Evolutionary conservation across 2,113 vertebrate species (phyloP).

Genomic region (Marmota monax): DNA sequence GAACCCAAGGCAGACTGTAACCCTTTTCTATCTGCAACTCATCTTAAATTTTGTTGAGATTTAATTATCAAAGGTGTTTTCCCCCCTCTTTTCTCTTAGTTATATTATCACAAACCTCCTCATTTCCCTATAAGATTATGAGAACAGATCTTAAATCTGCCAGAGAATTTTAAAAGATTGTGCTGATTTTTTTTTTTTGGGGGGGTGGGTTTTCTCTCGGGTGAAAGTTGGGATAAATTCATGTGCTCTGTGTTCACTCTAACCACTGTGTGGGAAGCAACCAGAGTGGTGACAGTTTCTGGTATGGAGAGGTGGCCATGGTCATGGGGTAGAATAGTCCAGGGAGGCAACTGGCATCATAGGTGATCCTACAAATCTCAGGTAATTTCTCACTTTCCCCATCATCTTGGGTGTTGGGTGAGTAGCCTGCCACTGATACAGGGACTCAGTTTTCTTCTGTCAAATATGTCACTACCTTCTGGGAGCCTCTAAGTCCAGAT

Average conservation of each 20-base stretch:
- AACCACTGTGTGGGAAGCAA: not conserved
- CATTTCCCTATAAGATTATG: not conserved
- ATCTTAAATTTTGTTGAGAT: not conserved
- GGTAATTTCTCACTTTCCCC: not conserved
- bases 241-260: not conserved
- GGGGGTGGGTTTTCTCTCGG: not conserved
- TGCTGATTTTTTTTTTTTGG: not conserved
- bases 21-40: not conserved
- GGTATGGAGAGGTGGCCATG: not conserved
- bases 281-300: fast-evolving
- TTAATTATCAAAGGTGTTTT: not conserved
- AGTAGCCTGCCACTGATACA: not conserved
- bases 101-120: not conserved
- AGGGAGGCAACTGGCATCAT: not conserved
- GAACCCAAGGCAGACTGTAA: not conserved
- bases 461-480: not conserved
- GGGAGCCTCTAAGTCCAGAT: not conserved
- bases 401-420: not conserved
- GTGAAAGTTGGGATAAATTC: not conserved
- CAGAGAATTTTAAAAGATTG: not conserved
- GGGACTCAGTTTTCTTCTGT: not conserved
- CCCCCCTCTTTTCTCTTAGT: not conserved
- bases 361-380: not conserved
- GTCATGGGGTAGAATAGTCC: not conserved
- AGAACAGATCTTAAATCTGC: not conserved